phyloP scores from a whole-genome alignment of 2,113 vertebrate species.

The Sialia sialis region DNA sequence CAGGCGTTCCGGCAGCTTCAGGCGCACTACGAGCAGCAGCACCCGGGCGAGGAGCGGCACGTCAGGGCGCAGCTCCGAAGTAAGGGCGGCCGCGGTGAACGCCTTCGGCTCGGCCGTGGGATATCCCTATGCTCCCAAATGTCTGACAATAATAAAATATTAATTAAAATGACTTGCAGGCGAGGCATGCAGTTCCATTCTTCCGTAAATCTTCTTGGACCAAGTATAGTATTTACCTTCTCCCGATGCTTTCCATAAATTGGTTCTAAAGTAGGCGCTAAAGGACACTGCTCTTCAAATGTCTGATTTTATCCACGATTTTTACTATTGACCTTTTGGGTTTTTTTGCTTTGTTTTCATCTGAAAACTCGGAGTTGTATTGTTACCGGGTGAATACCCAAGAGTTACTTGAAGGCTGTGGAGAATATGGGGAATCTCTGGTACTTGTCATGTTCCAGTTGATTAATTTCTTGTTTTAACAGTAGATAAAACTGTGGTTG shows the following conservation, averaged over 20 bases:
- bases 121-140: not conserved
- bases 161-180: fast-evolving
- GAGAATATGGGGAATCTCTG: not conserved
- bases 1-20: slow-evolving; percentile 95
- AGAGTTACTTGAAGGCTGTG: not conserved
- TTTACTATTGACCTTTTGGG: not conserved
- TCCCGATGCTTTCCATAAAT: not conserved
- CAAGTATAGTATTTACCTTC: fast-evolving
- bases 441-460: not conserved
- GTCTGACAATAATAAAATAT: fast-evolving
- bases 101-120: not conserved
- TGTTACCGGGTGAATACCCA: not conserved
- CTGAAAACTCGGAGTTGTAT: not conserved
- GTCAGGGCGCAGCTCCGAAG: slow-evolving; percentile 89
- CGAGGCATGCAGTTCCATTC: fast-evolving
- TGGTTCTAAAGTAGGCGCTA: not conserved
- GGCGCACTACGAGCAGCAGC: slow-evolving; percentile 93
- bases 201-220: too few species aligned
- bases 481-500: not conserved
- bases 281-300: not conserved
- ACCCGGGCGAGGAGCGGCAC: slow-evolving; percentile 84
- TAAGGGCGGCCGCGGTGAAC: slow-evolving; percentile 43
- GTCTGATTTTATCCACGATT: not conserved
- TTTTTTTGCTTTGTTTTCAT: fast-evolving
- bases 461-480: not conserved